Conservation (phyloP, 2,797 vertebrate species). For the Lepilemur septentrionalis region DNA sequence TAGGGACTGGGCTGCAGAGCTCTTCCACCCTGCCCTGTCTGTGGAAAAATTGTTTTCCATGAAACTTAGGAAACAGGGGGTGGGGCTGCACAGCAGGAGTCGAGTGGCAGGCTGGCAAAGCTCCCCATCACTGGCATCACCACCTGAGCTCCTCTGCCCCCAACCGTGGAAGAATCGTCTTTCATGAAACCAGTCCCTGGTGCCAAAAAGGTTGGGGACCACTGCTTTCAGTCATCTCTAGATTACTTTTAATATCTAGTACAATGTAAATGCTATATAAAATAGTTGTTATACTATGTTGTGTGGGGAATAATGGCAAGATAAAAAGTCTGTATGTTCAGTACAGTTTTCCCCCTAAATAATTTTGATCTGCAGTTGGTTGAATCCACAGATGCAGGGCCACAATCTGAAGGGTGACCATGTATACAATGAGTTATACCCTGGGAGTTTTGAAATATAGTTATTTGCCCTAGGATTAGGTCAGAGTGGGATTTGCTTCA, state of each 20-base stretch:
- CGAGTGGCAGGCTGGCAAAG: too few species aligned
- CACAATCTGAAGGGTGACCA: background rate
- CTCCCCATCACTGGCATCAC: too few species aligned
- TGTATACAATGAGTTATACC: background rate
- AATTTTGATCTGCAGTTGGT: background rate
- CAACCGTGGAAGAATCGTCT: too few species aligned
- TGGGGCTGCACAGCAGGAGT: too few species aligned
- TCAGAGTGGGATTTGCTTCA: background rate
- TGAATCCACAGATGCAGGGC: background rate
- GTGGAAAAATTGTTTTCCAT: too few species aligned
- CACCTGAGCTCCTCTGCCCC: too few species aligned
- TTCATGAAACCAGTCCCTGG: too few species aligned
- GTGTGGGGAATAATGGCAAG: background rate
- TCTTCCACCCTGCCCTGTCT: too few species aligned
- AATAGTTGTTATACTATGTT: background rate
- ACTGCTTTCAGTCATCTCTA: background rate
- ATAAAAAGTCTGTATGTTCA: background rate
- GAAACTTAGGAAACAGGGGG: too few species aligned
- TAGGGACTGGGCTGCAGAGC: too few species aligned
- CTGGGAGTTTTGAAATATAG: background rate
- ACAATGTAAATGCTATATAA: background rate
- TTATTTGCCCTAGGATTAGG: background rate
- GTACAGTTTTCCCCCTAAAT: background rate
- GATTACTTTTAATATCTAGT: background rate
- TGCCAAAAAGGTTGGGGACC: too few species aligned